Percentiles rank a stretch among this genome's conserved stretches.
Evolutionary conservation across 1,140 invertebrate genomes (phyloP).

Genomic region (Brachystomella parvula): DNA sequence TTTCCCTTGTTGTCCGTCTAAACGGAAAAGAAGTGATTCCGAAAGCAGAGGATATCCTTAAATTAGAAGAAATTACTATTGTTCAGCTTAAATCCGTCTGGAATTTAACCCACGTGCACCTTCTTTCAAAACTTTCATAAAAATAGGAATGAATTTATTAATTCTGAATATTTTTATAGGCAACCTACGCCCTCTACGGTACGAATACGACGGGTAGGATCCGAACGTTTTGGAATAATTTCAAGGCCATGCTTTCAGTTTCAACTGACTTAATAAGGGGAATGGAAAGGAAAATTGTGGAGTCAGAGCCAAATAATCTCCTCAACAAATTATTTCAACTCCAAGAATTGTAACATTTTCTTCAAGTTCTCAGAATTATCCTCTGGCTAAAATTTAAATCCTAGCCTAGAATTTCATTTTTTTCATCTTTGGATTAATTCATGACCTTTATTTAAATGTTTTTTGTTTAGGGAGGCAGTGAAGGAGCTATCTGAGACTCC

Average conservation of each 20-base stretch:
- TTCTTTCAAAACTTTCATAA: too few species aligned
- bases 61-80: background rate
- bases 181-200: background rate
- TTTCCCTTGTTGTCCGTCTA: too few species aligned
- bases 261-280: background rate
- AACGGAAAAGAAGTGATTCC: background rate
- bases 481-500: background rate
- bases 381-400: background rate
- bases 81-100: background rate
- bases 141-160: background rate
- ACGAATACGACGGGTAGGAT: constrained; percentile 2
- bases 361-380: too few species aligned
- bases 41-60: background rate
- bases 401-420: background rate
- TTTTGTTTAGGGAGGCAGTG: constrained; percentile 15
- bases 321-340: background rate
- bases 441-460: too few species aligned
- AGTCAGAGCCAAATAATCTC: background rate
- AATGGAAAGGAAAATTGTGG: background rate
- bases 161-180: background rate
- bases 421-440: too few species aligned
- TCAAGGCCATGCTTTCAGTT: background rate
- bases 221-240: background rate
- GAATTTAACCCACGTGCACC: constrained; percentile 1
- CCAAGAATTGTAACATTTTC: background rate